Percentiles rank a stretch among this genome's conserved stretches.
These are phyloP conservation scores for Brachypodius melanocephalos DNA, from an alignment of 2,113 vertebrate genomes.

Conservation along the genomic window DNA sequence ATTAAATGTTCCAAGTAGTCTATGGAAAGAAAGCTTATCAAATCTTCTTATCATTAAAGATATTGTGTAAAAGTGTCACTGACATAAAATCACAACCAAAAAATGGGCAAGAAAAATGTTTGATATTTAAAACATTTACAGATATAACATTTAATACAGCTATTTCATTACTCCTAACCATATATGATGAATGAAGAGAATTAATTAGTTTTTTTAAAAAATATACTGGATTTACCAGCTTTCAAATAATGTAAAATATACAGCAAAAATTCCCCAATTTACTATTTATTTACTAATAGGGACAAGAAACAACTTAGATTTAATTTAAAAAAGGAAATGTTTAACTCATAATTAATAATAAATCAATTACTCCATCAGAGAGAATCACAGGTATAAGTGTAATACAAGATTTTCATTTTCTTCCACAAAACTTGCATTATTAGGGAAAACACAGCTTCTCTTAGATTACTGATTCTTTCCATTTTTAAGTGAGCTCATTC, in stretches of 20 bases:
- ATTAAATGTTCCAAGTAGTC: neutral
- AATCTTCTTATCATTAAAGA: neutral
- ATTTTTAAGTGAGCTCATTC: neutral
- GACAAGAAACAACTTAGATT: neutral
- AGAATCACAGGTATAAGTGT: neutral
- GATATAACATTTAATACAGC: neutral
- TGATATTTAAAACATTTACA: neutral
- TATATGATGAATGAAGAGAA: neutral
- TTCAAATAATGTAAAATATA: neutral
- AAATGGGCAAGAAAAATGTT: neutral
- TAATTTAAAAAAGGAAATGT: neutral
- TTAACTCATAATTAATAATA: neutral
- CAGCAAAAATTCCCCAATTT: neutral
- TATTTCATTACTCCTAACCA: neutral
- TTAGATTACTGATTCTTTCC: neutral
- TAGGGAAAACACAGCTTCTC: neutral
- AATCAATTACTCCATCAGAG: neutral
- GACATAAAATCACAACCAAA: neutral
- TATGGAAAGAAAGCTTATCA: neutral
- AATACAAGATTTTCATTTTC: neutral
- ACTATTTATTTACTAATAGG: neutral
- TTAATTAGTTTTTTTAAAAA: neutral
- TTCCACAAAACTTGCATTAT: neutral
- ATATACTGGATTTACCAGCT: neutral
- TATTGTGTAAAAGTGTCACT: neutral